phyloP scores from a whole-genome alignment of 1,140 invertebrate species.

The Cotesia typhae region DNA sequence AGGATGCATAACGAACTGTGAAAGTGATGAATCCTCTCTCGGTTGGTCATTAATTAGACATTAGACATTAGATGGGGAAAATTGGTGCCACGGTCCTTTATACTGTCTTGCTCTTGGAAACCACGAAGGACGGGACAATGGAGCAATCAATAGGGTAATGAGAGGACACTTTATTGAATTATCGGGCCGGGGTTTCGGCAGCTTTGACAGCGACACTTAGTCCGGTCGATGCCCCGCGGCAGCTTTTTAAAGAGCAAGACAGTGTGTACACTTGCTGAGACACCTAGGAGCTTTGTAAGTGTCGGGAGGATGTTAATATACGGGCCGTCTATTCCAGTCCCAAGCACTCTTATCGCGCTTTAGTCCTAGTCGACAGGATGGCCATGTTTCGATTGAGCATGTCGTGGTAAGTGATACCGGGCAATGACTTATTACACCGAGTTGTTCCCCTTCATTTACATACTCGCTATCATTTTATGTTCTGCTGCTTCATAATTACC shows the following conservation, averaged over 20 bases:
- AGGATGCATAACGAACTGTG: conserved; percentile 31
- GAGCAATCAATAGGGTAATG: conserved; percentile 67
- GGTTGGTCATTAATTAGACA: neutral
- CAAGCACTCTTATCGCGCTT: conserved; percentile 26
- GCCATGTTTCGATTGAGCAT: conserved; percentile 52
- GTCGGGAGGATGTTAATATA: neutral
- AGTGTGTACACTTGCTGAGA: conserved; percentile 14
- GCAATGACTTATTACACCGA: conserved; percentile 54
- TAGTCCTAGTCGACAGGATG: conserved; percentile 35
- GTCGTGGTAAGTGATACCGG: conserved; percentile 50
- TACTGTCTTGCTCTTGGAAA: neutral
- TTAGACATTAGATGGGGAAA: too few species aligned
- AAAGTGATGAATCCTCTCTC: conserved; percentile 27
- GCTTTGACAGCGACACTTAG: conserved; percentile 48
- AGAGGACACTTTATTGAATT: conserved; percentile 66
- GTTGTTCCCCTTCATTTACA: conserved; percentile 46
- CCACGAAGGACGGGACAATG: conserved; percentile 54
- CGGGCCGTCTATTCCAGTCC: conserved; percentile 40
- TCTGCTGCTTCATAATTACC: conserved; percentile 1
- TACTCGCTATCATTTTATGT: conserved; percentile 45
- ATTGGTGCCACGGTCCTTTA: too few species aligned
- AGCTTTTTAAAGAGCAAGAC: conserved; percentile 10
- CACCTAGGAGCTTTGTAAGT: conserved; percentile 12
- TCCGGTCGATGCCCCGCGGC: conserved; percentile 20
- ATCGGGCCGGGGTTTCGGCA: conserved; percentile 58